Percentiles rank a stretch among this genome's conserved stretches.
Evolutionary conservation across 2,797 vertebrate genomes (phyloP).

Genomic region (Micromesistius poutassou): DNA sequence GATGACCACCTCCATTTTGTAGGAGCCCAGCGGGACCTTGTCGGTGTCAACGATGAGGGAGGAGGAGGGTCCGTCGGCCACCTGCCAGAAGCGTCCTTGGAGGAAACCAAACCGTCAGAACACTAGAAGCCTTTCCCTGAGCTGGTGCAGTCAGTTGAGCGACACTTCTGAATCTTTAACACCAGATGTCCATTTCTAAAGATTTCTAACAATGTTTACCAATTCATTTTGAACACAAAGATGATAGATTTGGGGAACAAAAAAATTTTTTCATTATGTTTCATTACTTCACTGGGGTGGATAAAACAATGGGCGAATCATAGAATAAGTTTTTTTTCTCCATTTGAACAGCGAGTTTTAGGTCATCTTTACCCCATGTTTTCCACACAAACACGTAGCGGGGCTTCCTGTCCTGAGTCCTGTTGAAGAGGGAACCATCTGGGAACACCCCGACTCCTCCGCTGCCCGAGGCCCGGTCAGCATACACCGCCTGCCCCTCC

Average conservation of each 20-base stretch:
- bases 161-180: background rate
- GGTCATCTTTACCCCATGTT: slow-evolving; percentile 77
- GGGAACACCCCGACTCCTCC: slow-evolving; percentile 74
- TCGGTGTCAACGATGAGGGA: slow-evolving; percentile 79
- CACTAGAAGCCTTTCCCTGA: background rate
- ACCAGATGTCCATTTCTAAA: background rate
- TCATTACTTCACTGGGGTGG: background rate
- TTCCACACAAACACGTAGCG: slow-evolving; percentile 91
- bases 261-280: background rate
- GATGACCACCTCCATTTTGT: slow-evolving; percentile 88
- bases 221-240: background rate
- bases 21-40: slow-evolving; percentile 79
- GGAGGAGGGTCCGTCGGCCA: slow-evolving; percentile 83
- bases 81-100: slow-evolving; percentile 89
- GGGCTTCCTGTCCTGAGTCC: slow-evolving; percentile 61
- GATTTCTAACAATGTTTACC: background rate
- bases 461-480: slow-evolving; percentile 52
- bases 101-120: background rate
- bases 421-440: slow-evolving; percentile 75
- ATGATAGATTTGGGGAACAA: background rate
- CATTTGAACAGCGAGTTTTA: background rate
- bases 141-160: background rate
- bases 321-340: background rate
- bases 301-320: background rate
- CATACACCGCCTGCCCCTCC: slow-evolving; percentile 79